A percentile compares a stretch with the other conserved stretches of the same genome.
phyloP scores from a whole-genome alignment of 2,888 invertebrate species.

The Arrhopalites spinosus region DNA sequence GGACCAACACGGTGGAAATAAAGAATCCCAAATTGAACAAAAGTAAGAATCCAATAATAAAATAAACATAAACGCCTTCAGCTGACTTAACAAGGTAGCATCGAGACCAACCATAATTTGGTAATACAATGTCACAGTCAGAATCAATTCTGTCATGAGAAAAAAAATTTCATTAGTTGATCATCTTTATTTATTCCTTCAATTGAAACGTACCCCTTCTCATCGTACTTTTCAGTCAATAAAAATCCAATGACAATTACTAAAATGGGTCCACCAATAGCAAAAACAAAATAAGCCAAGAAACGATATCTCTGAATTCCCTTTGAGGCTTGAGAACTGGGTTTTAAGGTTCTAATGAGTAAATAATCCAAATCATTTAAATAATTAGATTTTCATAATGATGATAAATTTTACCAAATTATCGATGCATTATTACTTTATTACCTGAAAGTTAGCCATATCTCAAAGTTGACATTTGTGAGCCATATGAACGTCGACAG shows the following conservation, averaged over 20 bases:
- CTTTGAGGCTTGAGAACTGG: background rate
- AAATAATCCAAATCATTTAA: background rate
- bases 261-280: slow-evolving; percentile 27
- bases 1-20: background rate
- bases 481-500: slow-evolving; percentile 47
- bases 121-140: slow-evolving; percentile 22
- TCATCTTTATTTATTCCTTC: background rate
- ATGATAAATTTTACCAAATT: background rate
- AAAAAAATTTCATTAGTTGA: background rate
- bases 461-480: slow-evolving; percentile 45
- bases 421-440: background rate
- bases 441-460: slow-evolving; percentile 46
- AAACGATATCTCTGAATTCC: background rate
- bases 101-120: slow-evolving; percentile 12
- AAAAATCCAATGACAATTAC: background rate
- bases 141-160: background rate
- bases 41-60: slow-evolving; percentile 1
- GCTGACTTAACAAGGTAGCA: slow-evolving; percentile 11
- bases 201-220: background rate
- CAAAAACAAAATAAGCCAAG: background rate
- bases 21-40: slow-evolving; percentile 23
- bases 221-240: slow-evolving; percentile 6
- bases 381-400: background rate
- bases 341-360: slow-evolving; percentile 17
- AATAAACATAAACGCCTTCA: slow-evolving; percentile 25